Conservation (phyloP, 2,888 invertebrate genomes). For the Heliconius ethilla region DNA sequence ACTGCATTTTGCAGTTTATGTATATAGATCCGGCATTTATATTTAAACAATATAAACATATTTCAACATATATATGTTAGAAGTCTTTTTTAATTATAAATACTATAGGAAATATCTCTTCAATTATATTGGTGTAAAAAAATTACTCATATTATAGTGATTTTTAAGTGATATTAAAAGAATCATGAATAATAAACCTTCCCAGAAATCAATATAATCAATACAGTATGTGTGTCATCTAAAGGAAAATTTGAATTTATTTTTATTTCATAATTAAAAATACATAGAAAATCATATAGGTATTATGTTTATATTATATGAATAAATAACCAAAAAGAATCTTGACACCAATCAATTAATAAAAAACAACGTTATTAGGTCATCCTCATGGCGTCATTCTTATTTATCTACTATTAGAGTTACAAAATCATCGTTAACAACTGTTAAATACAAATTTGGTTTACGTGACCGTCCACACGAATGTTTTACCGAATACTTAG, state of each 20-base stretch:
- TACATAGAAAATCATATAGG: neutral
- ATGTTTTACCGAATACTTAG: conserved; percentile 24
- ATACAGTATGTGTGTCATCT: neutral
- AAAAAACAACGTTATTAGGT: conserved; percentile 7
- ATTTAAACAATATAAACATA: too few species aligned
- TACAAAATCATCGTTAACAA: conserved; percentile 29
- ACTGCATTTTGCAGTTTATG: neutral
- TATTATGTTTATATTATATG: neutral
- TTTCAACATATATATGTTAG: neutral
- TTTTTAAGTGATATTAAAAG: neutral
- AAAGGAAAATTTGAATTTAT: neutral
- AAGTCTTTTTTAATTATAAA: neutral
- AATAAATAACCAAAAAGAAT: neutral
- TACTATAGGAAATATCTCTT: neutral
- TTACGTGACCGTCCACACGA: conserved; percentile 48
- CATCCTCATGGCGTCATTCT: conserved; percentile 12
- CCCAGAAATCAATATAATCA: neutral
- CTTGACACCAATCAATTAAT: neutral
- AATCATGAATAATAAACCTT: neutral
- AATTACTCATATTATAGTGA: neutral
- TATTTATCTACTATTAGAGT: conserved; percentile 19
- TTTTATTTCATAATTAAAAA: neutral
- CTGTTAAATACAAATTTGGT: conserved; percentile 19
- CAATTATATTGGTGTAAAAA: neutral
- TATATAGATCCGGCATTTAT: neutral